Percentiles rank a stretch among this genome's conserved stretches.
phyloP scores from a whole-genome alignment of 2,113 vertebrate genomes.

The Cariama cristata region DNA sequence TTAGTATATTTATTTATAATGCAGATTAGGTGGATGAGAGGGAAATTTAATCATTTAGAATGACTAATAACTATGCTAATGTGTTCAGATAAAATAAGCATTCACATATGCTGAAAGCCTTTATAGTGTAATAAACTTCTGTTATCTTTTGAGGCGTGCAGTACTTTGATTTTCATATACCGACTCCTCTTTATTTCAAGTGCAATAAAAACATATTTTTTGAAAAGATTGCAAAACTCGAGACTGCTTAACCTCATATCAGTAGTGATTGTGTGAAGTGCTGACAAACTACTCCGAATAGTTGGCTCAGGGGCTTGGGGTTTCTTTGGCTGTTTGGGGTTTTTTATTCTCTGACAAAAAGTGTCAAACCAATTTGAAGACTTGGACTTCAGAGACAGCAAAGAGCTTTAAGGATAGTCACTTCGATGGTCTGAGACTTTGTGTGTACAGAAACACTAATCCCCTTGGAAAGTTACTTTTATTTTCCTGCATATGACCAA shows the following conservation, averaged over 20 bases:
- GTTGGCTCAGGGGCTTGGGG: neutral
- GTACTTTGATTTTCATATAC: conserved; percentile 44
- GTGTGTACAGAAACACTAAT: neutral
- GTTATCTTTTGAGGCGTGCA: conserved; percentile 35
- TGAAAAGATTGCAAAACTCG: neutral
- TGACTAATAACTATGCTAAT: conserved; percentile 70
- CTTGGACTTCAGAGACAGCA: neutral
- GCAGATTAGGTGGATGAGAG: conserved; percentile 50
- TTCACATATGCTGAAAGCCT: conserved; percentile 48
- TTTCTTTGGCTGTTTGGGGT: neutral
- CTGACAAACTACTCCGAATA: fast-evolving
- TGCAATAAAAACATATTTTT: conserved; percentile 1
- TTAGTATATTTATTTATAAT: conserved; percentile 56
- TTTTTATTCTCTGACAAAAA: neutral
- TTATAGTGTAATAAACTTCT: conserved; percentile 61
- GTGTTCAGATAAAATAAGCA: conserved; percentile 61
- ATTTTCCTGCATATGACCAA: neutral
- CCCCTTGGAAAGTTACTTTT: neutral
- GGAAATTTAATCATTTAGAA: conserved; percentile 44
- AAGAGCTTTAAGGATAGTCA: neutral
- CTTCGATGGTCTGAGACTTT: neutral
- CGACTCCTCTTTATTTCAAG: conserved; percentile 39
- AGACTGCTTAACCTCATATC: neutral
- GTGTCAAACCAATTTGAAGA: neutral
- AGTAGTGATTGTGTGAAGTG: neutral